phyloP scores from a whole-genome alignment of 1,140 invertebrate genomes.

The Caenorhabditis brenneri region DNA sequence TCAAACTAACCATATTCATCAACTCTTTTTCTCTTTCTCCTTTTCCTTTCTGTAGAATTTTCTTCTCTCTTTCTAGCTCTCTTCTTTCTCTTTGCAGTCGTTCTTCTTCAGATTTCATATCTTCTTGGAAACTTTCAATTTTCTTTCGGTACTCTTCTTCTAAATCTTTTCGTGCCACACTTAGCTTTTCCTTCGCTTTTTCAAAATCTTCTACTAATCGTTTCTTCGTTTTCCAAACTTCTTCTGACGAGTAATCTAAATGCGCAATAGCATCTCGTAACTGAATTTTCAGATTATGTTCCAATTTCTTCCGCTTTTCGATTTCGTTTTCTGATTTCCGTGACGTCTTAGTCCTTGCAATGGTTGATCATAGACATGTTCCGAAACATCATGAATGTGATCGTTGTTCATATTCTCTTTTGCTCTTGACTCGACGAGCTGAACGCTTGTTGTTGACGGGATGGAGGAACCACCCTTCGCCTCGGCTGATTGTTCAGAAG shows the following conservation, averaged over 20 bases:
- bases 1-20: not conserved
- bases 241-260: not conserved
- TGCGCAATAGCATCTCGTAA: conserved; percentile 16
- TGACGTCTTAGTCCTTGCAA: not conserved
- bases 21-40: conserved; percentile 1
- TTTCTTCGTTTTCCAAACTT: not conserved
- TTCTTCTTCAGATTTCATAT: not conserved
- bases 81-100: not conserved
- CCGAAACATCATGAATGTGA: not conserved
- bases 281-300: not conserved
- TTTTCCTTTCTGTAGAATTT: not conserved
- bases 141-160: not conserved
- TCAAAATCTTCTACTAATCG: not conserved
- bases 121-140: not conserved
- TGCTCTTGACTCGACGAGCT: not conserved
- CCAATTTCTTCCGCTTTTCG: no score
- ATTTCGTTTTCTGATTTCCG: not conserved
- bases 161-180: no score
- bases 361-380: not conserved
- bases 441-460: not conserved
- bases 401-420: not conserved
- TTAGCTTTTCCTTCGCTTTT: not conserved
- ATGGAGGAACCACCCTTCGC: not conserved
- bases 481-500: not conserved
- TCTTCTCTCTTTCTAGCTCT: conserved; percentile 8